Percentiles rank a stretch among this genome's conserved stretches.
These are phyloP conservation scores for Cheilosia soror DNA, from an alignment of 2,888 invertebrate genomes.

Conservation along the genomic window DNA sequence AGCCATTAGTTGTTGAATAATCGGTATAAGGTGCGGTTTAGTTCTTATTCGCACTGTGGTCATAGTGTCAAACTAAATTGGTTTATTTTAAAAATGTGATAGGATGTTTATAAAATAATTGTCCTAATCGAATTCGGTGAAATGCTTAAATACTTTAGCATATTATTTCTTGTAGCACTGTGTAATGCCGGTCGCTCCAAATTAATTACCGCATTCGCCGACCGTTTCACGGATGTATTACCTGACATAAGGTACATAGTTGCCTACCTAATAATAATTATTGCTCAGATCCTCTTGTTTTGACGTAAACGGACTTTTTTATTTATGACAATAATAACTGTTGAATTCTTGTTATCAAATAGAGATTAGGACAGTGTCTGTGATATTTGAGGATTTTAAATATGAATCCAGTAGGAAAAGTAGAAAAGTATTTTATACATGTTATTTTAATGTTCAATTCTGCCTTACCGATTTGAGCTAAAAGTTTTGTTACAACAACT, in stretches of 20 bases:
- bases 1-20: slow-evolving; percentile 49
- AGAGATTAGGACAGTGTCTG: too few relatives aligned
- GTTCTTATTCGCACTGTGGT: slow-evolving; percentile 14
- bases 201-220: background rate
- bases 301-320: background rate
- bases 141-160: slow-evolving; percentile 36
- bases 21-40: slow-evolving; percentile 35
- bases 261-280: slow-evolving; percentile 8
- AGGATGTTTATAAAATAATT: background rate
- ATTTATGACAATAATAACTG: too few relatives aligned
- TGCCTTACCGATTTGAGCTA: too few relatives aligned
- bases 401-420: too few relatives aligned
- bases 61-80: slow-evolving; percentile 2
- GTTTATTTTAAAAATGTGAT: slow-evolving; percentile 30
- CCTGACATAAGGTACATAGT: slow-evolving; percentile 38
- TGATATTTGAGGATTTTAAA: too few relatives aligned
- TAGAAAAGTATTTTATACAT: too few relatives aligned
- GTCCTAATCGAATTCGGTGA: slow-evolving; percentile 17
- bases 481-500: too few relatives aligned
- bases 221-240: background rate
- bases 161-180: slow-evolving; percentile 20
- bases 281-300: background rate
- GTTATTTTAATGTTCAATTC: too few relatives aligned
- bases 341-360: too few relatives aligned
- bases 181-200: background rate